Evolutionary conservation across 2,113 vertebrate genomes (phyloP).

Genomic region (Stercorarius parasiticus): DNA sequence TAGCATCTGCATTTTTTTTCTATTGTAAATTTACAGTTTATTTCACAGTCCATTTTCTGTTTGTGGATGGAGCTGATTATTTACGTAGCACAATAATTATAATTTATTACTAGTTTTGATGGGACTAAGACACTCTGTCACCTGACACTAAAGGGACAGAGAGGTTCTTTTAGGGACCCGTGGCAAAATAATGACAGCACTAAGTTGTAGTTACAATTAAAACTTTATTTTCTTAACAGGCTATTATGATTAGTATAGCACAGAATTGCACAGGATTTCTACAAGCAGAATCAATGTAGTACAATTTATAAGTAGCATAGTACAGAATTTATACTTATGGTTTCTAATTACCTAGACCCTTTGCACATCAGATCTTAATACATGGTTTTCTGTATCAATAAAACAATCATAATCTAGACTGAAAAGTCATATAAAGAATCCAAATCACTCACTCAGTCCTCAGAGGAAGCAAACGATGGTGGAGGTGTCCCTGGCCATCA

Average conservation of each 20-base stretch:
- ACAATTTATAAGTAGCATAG: background rate
- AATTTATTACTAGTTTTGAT: background rate
- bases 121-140: background rate
- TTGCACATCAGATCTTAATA: background rate
- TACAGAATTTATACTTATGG: background rate
- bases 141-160: background rate
- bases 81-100: background rate
- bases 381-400: background rate
- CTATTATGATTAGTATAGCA: background rate
- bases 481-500: background rate
- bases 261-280: background rate
- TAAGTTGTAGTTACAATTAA: background rate
- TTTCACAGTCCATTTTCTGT: background rate
- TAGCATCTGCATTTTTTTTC: background rate
- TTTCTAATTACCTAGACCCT: background rate
- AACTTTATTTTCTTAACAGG: background rate
- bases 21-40: background rate
- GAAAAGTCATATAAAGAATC: background rate
- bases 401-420: background rate
- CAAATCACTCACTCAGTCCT: background rate
- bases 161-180: background rate
- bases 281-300: background rate
- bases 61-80: background rate
- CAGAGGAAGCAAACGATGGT: fast-evolving
- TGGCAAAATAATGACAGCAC: background rate